Conservation (phyloP, 2,113 vertebrate genomes). For the Heterotilapia buettikoferi region DNA sequence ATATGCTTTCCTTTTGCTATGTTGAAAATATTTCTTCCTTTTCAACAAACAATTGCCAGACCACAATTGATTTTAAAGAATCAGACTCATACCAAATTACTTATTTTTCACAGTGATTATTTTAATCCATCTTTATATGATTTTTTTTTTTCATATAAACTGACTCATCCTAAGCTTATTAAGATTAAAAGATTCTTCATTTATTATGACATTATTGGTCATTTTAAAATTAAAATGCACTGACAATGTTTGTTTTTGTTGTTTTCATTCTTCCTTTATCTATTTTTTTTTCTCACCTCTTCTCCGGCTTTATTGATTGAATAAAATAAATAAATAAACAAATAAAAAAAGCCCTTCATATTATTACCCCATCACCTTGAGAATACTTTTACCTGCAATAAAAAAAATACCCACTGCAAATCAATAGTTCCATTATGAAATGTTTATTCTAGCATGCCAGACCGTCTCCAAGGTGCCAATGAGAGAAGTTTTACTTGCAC, state of each 20-base stretch:
- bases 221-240: not conserved
- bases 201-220: not conserved
- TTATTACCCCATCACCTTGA: constrained; percentile 40
- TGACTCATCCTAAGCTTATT: not conserved
- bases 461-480: not conserved
- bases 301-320: constrained; percentile 7
- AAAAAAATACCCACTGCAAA: constrained; percentile 10
- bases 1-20: not conserved
- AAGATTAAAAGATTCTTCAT: not conserved
- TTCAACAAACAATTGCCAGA: not conserved
- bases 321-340: constrained; percentile 11
- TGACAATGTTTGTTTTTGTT: not conserved
- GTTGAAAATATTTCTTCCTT: not conserved
- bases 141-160: not conserved
- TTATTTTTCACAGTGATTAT: not conserved
- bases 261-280: not conserved
- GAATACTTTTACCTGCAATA: constrained; percentile 19
- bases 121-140: not conserved
- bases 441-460: constrained; percentile 37
- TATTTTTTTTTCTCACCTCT: not conserved
- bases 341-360: constrained; percentile 4
- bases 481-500: constrained; percentile 11
- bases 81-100: not conserved
- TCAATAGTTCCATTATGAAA: constrained; percentile 54
- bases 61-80: not conserved